Percentiles rank a stretch among this genome's conserved stretches.
phyloP scores from a whole-genome alignment of 2,797 vertebrate genomes.

The Perodicticus potto region DNA sequence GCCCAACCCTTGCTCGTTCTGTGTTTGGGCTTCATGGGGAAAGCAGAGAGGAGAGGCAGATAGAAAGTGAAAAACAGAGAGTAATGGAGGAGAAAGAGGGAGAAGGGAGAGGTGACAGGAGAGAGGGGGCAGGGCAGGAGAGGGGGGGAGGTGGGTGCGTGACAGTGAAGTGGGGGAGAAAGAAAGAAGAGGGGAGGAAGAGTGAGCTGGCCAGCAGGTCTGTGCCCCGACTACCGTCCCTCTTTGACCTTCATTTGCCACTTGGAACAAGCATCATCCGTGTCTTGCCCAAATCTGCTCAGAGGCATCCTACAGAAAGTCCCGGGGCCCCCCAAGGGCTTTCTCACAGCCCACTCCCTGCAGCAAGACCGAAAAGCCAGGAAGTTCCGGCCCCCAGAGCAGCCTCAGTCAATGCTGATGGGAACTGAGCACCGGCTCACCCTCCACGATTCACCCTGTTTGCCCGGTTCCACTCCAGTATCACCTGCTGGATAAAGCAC shows the following conservation, averaged over 20 bases:
- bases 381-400: not conserved
- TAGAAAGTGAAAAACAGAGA: no score
- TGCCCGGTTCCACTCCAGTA: fast-evolving
- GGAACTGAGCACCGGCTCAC: fast-evolving
- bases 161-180: not conserved
- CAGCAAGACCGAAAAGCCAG: not conserved
- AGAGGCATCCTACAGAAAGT: no score
- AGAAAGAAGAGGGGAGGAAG: not conserved
- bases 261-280: fast-evolving
- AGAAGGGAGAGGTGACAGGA: no score
- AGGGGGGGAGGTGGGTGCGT: no score
- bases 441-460: no score
- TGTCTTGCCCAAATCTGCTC: fast-evolving
- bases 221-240: no score
- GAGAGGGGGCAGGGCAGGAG: fast-evolving
- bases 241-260: not conserved
- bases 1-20: not conserved
- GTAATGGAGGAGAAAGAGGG: no score
- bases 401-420: fast-evolving
- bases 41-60: no score
- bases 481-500: not conserved
- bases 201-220: not conserved
- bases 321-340: no score
- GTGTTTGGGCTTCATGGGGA: no score
- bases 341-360: not conserved